Evolutionary conservation across 2,888 invertebrate genomes (phyloP).

Genomic region (Tetropium fuscum): DNA sequence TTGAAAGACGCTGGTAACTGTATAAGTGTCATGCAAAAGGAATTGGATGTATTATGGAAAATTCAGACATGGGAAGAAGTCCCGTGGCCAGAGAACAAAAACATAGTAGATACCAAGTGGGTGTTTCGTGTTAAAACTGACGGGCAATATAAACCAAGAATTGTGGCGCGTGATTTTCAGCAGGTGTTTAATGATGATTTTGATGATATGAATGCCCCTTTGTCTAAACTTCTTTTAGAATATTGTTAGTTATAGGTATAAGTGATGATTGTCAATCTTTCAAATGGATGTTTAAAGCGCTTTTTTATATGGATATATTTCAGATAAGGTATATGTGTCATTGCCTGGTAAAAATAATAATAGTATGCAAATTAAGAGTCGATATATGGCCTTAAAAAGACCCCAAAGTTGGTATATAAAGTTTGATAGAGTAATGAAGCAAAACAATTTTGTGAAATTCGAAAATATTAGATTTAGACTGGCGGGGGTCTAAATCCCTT

Average conservation of each 20-base stretch:
- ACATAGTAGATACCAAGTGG: slow-evolving; percentile 36
- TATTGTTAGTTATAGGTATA: slow-evolving; percentile 21
- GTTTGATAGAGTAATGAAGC: slow-evolving; percentile 36
- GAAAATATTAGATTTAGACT: no score
- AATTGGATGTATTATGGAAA: slow-evolving; percentile 28
- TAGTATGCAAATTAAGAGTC: slow-evolving; percentile 45
- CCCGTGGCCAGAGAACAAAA: slow-evolving; percentile 27
- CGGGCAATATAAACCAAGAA: slow-evolving; percentile 39
- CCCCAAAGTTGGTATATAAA: slow-evolving; percentile 45
- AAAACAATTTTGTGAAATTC: slow-evolving; percentile 34
- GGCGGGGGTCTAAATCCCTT: no score
- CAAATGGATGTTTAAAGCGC: slow-evolving; percentile 47
- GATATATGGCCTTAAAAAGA: slow-evolving; percentile 44
- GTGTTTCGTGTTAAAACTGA: slow-evolving; percentile 33
- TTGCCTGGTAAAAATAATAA: slow-evolving; percentile 35
- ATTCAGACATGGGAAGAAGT: slow-evolving; percentile 34
- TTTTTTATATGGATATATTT: slow-evolving; percentile 45
- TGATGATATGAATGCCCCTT: slow-evolving; percentile 7
- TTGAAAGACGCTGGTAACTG: no score
- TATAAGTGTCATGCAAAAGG: no score
- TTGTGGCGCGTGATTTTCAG: no score
- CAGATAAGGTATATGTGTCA: slow-evolving; percentile 42
- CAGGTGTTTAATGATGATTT: slow-evolving; percentile 12
- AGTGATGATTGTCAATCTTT: slow-evolving; percentile 28
- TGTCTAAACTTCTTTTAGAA: slow-evolving; percentile 25